Evolutionary conservation across 2,888 invertebrate species (phyloP).

Genomic region (Agrotis ipsilon): DNA sequence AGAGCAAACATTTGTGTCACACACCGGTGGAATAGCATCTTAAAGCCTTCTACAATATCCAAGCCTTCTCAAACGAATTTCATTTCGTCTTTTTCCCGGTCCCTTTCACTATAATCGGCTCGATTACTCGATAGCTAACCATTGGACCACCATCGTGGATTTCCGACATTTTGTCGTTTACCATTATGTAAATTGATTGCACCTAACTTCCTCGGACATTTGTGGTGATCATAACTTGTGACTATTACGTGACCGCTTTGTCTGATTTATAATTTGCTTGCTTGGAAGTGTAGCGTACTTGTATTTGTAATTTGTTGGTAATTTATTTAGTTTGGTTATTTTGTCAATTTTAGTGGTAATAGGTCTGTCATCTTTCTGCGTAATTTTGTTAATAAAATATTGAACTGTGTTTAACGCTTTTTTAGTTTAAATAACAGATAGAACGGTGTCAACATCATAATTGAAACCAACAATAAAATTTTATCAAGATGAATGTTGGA

Average conservation of each 20-base stretch:
- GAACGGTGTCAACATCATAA: neutral
- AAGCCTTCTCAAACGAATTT: constrained; percentile 6
- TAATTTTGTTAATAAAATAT: neutral
- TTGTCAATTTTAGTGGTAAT: neutral
- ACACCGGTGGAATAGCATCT: too few relatives aligned
- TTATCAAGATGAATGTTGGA: neutral
- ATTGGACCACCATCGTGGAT: constrained; percentile 28
- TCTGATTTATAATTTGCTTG: constrained; percentile 37
- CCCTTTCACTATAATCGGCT: constrained; percentile 19
- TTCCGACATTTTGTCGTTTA: constrained; percentile 43
- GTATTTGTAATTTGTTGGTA: constrained; percentile 13
- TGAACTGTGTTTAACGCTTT: neutral
- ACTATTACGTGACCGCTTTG: constrained; percentile 51
- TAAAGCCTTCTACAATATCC: neutral
- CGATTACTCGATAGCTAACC: constrained; percentile 35
- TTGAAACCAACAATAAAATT: neutral
- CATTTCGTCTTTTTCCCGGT: neutral
- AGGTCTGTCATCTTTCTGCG: neutral
- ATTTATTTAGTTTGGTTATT: constrained; percentile 10
- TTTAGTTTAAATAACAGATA: neutral
- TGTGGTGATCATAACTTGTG: constrained; percentile 45
- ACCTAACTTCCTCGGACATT: constrained; percentile 50
- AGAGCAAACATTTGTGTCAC: too few relatives aligned
- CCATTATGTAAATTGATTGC: constrained; percentile 69
- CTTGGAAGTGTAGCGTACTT: constrained; percentile 44